Evolutionary conservation across 2,113 vertebrate species (phyloP), one percentile per base, ranked within the genome.

Genomic region (Recurvirostra avosetta): DNA sequence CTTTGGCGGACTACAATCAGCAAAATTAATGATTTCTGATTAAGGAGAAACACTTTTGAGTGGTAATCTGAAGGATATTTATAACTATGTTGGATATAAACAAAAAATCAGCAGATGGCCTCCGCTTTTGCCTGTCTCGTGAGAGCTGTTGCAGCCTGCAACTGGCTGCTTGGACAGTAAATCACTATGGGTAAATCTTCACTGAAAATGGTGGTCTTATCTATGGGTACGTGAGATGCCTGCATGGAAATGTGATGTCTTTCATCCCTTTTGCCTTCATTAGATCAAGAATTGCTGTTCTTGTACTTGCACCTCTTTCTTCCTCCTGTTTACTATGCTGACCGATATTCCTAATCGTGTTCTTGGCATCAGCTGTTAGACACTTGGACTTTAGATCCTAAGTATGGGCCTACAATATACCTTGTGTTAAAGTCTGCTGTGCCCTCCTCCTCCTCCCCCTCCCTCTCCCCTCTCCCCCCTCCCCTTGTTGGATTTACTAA

Each of bases 361-460:
- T 67, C 21, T 38, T 62, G 18, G 15, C 11, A 47, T 49, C 36
- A 72, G 12, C 9, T 61, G 7, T 52, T 41, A 55, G 26, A 19
- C 3, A 32, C 6, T 22, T 63, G 7, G 8, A 10, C 15, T 80
- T 70, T 12, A 52, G 20, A 45, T 16, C 34, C 1, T 3, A 84
- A 55, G 8, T 27, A 58, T 5, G 29, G 43, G 8, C n/a, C 22
- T 81, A 47, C 71, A 70, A 2, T 5, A 21, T 16, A 25, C 21
- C 49, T 77, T 38, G 32, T 17, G 19, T 32, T 40, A 4, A 62
- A 41, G 7, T 11, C 6, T 71, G 2, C 15, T 66, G 6, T 53
- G 17, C 7, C 3, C 4, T 70, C 63, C 8, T 40, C 3, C 4
- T 70, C 63, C 8, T 40, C 13, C 5, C 2, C 7, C 4, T 41